Evolutionary conservation across 2,113 vertebrate species (phyloP).

Genomic region (Pterocles gutturalis): DNA sequence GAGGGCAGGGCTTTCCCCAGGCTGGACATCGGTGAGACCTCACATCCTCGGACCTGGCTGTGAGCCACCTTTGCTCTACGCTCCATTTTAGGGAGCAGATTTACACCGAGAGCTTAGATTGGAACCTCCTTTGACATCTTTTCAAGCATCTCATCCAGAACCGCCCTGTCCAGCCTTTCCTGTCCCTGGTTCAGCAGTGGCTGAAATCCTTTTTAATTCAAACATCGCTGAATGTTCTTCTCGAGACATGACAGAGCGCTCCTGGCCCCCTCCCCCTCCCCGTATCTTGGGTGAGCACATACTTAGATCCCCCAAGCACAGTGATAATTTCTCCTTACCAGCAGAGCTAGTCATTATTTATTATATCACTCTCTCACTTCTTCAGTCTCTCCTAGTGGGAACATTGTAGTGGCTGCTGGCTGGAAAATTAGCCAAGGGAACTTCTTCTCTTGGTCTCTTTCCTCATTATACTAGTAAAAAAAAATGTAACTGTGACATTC

Average conservation of each 20-base stretch:
- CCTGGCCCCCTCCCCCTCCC: neutral
- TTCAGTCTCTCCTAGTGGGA: slow-evolving; percentile 77
- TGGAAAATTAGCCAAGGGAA: slow-evolving; percentile 83
- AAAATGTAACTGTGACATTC: slow-evolving; percentile 79
- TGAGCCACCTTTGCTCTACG: neutral
- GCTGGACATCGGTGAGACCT: neutral
- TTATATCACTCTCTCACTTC: slow-evolving; percentile 76
- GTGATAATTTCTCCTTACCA: slow-evolving; percentile 79
- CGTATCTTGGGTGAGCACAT: slow-evolving; percentile 49
- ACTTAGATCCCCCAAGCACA: slow-evolving; percentile 76
- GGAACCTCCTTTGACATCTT: neutral
- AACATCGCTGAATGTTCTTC: neutral
- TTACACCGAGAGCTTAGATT: neutral
- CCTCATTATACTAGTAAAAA: slow-evolving; percentile 82
- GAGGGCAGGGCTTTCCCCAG: accelerated
- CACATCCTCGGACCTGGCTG: neutral
- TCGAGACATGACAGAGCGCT: neutral
- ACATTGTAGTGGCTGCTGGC: slow-evolving; percentile 74
- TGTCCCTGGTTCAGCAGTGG: neutral
- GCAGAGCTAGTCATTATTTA: slow-evolving; percentile 79
- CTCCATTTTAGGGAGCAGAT: neutral
- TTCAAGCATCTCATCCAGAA: neutral
- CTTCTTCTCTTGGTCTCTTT: slow-evolving; percentile 77
- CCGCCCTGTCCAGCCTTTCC: neutral
- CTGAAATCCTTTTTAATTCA: slow-evolving; percentile 58